Conservation (phyloP, 2,888 invertebrate species). For the Sclerodermus sp. region DNA sequence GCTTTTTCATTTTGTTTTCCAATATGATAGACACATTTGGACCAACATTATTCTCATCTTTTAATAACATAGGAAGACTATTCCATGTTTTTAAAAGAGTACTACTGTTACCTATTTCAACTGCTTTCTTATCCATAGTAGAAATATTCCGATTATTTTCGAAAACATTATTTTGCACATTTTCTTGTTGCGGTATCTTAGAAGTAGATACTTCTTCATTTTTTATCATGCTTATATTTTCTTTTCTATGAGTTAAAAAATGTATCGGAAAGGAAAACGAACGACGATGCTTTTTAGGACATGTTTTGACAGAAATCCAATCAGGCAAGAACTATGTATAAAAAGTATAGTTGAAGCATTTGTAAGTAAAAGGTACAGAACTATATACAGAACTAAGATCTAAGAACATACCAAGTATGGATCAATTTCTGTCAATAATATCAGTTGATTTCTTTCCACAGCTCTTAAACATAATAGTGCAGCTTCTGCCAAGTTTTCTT, state of each 20-base stretch:
- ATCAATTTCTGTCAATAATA: conserved; percentile 66
- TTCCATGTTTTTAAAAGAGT: conserved; percentile 42
- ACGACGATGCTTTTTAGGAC: conserved; percentile 48
- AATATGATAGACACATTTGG: background rate
- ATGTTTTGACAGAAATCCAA: conserved; percentile 44
- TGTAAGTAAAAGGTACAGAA: conserved; percentile 23
- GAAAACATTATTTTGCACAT: background rate
- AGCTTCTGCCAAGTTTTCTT: conserved; percentile 65
- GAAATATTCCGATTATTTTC: conserved; percentile 11
- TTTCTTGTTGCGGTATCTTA: background rate
- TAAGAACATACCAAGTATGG: conserved; percentile 58
- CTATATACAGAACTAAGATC: background rate
- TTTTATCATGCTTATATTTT: conserved; percentile 8
- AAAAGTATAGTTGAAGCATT: conserved; percentile 5
- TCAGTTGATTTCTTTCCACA: conserved; percentile 66
- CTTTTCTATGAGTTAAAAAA: conserved; percentile 19
- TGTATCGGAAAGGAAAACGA: conserved; percentile 54
- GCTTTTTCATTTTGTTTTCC: background rate
- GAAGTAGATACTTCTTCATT: background rate
- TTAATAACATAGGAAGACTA: conserved; percentile 40
- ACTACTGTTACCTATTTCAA: background rate
- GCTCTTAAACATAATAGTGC: conserved; percentile 67
- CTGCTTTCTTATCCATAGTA: background rate
- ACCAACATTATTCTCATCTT: conserved; percentile 12
- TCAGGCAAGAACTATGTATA: conserved; percentile 44